These are phyloP conservation scores for Agonum fuliginosum DNA, from an alignment of 2,888 invertebrate genomes.

Conservation along the genomic window DNA sequence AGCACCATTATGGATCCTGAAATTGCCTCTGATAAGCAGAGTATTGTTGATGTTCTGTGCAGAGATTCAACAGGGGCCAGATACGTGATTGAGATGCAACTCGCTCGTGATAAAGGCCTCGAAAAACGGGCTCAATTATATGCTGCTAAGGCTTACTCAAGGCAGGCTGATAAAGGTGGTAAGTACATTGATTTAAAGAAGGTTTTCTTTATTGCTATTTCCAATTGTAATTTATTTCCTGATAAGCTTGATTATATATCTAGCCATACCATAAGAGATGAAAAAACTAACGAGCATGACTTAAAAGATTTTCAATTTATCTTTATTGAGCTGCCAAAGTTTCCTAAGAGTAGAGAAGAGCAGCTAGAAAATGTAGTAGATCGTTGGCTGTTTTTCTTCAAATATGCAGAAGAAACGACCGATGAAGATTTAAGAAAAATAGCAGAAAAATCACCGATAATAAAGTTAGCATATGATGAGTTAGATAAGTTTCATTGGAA, in stretches of 20 bases:
- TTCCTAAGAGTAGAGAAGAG: constrained; percentile 61
- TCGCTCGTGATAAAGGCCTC: constrained; percentile 63
- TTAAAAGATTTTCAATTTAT: constrained; percentile 66
- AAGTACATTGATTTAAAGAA: constrained; percentile 64
- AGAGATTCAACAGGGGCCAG: constrained; percentile 63
- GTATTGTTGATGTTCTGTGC: constrained; percentile 66
- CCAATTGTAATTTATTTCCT: constrained; percentile 66
- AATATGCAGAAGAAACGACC: constrained; percentile 65
- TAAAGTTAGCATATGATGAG: constrained; percentile 63
- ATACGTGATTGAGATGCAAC: constrained; percentile 64
- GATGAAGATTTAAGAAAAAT: constrained; percentile 62
- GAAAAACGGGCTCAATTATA: constrained; percentile 65
- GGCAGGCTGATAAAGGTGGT: constrained; percentile 64
- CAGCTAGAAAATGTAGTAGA: constrained; percentile 64
- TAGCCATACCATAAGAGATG: constrained; percentile 61
- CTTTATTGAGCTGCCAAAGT: constrained; percentile 66
- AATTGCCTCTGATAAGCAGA: constrained; percentile 65
- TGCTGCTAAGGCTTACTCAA: constrained; percentile 65
- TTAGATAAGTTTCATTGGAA: constrained; percentile 64
- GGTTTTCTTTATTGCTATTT: constrained; percentile 65
- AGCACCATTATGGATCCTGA: constrained; percentile 63
- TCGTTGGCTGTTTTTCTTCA: constrained; percentile 64
- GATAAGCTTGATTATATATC: constrained; percentile 63
- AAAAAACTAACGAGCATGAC: constrained; percentile 64
- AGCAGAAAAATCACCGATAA: constrained; percentile 62